Conservation (phyloP, 2,888 invertebrate species). For the Chalcis sispes region DNA sequence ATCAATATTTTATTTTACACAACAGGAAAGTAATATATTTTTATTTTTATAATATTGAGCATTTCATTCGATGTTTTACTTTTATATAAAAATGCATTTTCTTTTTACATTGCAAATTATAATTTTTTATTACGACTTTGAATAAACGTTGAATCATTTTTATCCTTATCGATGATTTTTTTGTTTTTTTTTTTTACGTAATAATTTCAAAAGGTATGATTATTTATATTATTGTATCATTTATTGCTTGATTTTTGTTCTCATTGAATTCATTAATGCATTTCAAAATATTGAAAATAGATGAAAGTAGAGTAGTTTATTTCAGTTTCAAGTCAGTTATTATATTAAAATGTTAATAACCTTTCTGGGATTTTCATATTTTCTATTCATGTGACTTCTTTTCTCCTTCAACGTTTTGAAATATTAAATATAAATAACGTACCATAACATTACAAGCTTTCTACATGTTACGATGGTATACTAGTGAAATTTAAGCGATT, state of each 20-base stretch:
- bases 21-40: too few relatives aligned
- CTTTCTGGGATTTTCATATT: not conserved
- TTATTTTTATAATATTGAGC: too few relatives aligned
- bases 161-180: not conserved
- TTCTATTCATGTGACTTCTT: not conserved
- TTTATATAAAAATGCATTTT: too few relatives aligned
- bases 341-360: not conserved
- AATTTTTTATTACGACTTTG: too few relatives aligned
- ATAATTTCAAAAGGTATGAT: too few relatives aligned
- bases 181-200: not conserved
- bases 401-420: not conserved
- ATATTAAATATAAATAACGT: not conserved
- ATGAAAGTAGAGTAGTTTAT: not conserved
- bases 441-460: slow-evolving; percentile 15
- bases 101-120: too few relatives aligned
- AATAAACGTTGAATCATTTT: not conserved
- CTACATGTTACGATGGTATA: slow-evolving; percentile 20
- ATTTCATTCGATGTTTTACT: too few relatives aligned
- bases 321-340: not conserved
- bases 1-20: not conserved
- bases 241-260: too few relatives aligned
- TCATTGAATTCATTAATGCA: too few relatives aligned
- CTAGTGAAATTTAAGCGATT: slow-evolving; percentile 17
- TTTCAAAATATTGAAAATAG: not conserved
- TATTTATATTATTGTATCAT: too few relatives aligned